These are phyloP conservation scores for Cardinalis cardinalis DNA, from an alignment of 2,113 vertebrate species.

Conservation along the genomic window DNA sequence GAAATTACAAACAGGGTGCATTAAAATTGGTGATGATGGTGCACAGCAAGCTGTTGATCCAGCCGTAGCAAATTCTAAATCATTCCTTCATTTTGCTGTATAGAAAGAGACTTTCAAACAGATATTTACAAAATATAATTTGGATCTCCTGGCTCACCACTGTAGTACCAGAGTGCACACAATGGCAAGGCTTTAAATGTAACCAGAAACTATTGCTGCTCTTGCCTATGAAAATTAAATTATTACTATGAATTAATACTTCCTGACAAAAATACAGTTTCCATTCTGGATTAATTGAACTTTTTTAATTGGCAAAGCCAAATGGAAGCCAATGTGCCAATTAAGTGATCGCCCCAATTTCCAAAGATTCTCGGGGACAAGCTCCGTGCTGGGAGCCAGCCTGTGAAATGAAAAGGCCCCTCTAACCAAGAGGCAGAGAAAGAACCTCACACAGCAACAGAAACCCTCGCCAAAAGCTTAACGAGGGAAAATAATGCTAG, in stretches of 20 bases:
- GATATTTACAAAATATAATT: background rate
- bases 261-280: slow-evolving; percentile 13
- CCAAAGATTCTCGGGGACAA: background rate
- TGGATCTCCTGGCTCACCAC: background rate
- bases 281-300: slow-evolving; percentile 1
- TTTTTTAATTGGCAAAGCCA: slow-evolving; percentile 15
- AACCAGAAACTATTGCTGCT: background rate
- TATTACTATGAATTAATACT: background rate
- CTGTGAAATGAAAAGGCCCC: background rate
- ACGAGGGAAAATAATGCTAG: background rate
- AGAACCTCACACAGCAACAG: background rate
- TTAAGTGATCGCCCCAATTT: slow-evolving; percentile 19
- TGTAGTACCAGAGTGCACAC: background rate
- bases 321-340: slow-evolving; percentile 14
- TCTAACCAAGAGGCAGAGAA: background rate
- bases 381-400: background rate
- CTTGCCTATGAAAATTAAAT: background rate
- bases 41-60: background rate
- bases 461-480: background rate
- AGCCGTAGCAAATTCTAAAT: background rate
- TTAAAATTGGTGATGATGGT: background rate
- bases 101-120: background rate
- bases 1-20: background rate
- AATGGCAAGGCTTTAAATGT: background rate
- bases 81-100: background rate